Percentiles rank a stretch among this genome's conserved stretches.
These are phyloP conservation scores for Lomographa bimaculata DNA, from an alignment of 2,888 invertebrate genomes.

Conservation along the genomic window DNA sequence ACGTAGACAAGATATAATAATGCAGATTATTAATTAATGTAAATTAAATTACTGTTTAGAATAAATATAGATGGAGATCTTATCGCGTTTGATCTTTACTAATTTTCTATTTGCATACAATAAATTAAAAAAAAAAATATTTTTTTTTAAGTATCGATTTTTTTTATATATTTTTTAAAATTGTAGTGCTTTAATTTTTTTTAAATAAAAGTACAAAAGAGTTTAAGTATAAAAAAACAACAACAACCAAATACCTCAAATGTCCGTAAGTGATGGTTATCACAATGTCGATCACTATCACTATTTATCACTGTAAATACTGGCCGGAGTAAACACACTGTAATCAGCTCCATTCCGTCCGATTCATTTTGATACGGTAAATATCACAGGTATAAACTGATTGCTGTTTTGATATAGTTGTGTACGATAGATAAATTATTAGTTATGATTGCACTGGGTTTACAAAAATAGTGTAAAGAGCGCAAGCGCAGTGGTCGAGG, in stretches of 20 bases:
- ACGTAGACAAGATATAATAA: background rate
- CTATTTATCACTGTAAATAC: constrained; percentile 75
- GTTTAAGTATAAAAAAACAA: constrained; percentile 13
- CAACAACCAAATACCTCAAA: constrained; percentile 64
- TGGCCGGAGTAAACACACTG: constrained; percentile 73
- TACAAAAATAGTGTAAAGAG: constrained; percentile 66
- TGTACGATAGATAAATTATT: constrained; percentile 14
- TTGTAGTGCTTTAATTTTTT: no score
- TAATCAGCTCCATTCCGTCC: constrained; percentile 78
- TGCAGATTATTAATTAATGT: constrained; percentile 1
- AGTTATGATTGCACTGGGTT: constrained; percentile 31
- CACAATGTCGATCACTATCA: constrained; percentile 79
- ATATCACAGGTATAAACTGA: constrained; percentile 62
- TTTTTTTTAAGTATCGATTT: background rate
- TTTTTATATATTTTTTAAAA: constrained; percentile 5
- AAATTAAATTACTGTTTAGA: background rate
- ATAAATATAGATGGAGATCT: background rate
- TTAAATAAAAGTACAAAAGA: no score
- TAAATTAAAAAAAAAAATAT: no score
- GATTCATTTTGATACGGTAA: constrained; percentile 58
- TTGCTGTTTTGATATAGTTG: no score
- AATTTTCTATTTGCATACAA: no score
- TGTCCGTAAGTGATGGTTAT: constrained; percentile 68
- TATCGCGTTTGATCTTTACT: constrained; percentile 1
- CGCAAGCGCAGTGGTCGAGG: constrained; percentile 66